Evolutionary conservation across 2,888 invertebrate genomes (phyloP).

Genomic region (Ochlodes sylvanus): DNA sequence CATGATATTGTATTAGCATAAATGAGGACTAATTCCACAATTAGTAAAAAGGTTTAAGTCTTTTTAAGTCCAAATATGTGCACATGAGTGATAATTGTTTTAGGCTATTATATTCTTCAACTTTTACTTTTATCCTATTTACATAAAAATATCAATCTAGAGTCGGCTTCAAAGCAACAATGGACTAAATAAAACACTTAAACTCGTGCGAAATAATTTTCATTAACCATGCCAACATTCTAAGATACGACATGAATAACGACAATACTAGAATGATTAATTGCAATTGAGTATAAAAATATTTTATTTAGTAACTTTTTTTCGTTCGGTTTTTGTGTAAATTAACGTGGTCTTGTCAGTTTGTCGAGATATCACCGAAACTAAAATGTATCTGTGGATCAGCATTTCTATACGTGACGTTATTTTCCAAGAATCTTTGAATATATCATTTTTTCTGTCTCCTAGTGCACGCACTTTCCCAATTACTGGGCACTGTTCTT

Average conservation of each 20-base stretch:
- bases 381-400: too few species aligned
- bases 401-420: too few species aligned
- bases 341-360: too few species aligned
- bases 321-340: conserved; percentile 1
- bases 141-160: too few species aligned
- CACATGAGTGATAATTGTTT: too few species aligned
- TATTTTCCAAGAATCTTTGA: too few species aligned
- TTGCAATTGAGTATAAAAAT: conserved; percentile 26
- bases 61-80: not conserved
- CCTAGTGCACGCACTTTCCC: too few species aligned
- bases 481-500: too few species aligned
- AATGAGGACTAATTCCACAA: not conserved
- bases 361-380: too few species aligned
- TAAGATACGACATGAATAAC: conserved; percentile 45
- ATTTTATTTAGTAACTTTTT: conserved; percentile 22
- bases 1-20: not conserved
- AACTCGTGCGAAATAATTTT: conserved; percentile 34
- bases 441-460: too few species aligned
- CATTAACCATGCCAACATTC: conserved; percentile 45
- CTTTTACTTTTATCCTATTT: too few species aligned
- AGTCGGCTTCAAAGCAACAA: not conserved
- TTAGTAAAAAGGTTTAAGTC: not conserved
- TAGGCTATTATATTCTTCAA: too few species aligned
- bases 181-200: conserved; percentile 5
- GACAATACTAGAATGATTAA: conserved; percentile 36